phyloP scores from a whole-genome alignment of 2,113 vertebrate species.

The Pseudorasbora parva region DNA sequence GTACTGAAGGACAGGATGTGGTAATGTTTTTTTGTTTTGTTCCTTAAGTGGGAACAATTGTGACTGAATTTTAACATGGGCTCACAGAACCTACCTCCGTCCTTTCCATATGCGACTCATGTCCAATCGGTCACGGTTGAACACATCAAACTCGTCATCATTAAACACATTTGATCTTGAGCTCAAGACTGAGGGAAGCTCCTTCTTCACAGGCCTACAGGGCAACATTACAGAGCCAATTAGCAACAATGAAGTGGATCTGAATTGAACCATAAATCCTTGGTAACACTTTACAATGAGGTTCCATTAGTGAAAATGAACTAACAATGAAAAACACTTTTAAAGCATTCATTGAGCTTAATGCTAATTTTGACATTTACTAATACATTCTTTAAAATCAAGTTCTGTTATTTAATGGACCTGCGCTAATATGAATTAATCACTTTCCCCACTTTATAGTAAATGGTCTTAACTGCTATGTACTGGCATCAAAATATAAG shows the following conservation, averaged over 20 bases:
- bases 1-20: neutral
- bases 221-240: neutral
- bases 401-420: too few species aligned
- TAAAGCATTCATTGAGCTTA: too few species aligned
- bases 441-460: too few species aligned
- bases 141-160: slow-evolving; percentile 94
- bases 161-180: slow-evolving; percentile 87
- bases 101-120: slow-evolving; percentile 91
- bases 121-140: slow-evolving; percentile 89
- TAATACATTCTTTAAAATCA: too few species aligned
- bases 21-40: neutral
- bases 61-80: neutral
- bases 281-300: too few species aligned
- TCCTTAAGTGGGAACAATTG: neutral
- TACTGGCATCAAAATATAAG: too few species aligned
- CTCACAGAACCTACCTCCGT: slow-evolving; percentile 81
- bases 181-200: slow-evolving; percentile 77
- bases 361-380: too few species aligned
- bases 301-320: too few species aligned
- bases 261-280: neutral
- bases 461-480: too few species aligned
- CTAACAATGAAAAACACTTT: too few species aligned
- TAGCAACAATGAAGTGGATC: neutral
- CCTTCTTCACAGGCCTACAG: slow-evolving; percentile 77
- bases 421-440: too few species aligned